Percentiles rank a stretch among this genome's conserved stretches.
Conservation (phyloP, 2,888 invertebrate genomes). For the Nomada ruficornis region DNA sequence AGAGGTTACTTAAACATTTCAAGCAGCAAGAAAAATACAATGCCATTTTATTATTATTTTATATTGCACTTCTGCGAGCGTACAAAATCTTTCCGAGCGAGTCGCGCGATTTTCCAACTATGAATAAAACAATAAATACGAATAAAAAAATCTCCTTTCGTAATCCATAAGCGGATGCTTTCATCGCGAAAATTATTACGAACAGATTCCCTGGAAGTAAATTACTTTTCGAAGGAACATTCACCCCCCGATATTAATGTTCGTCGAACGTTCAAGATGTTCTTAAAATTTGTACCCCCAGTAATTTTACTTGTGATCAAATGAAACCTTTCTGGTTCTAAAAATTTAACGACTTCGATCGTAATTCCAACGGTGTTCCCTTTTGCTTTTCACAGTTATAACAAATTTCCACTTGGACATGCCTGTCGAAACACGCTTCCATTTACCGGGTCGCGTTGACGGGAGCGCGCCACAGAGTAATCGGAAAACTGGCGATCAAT, state of each 20-base stretch:
- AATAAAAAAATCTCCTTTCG: too few relatives aligned
- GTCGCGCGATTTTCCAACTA: too few relatives aligned
- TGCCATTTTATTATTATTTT: too few relatives aligned
- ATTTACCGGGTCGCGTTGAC: background rate
- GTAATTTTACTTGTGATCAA: background rate
- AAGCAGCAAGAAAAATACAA: background rate
- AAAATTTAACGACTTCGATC: background rate
- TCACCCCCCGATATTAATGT: background rate
- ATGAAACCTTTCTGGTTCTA: background rate
- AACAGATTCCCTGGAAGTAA: background rate
- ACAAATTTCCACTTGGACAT: constrained; percentile 1
- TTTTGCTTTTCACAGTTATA: background rate
- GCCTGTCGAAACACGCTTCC: background rate
- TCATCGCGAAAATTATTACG: background rate
- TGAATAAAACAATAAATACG: too few relatives aligned
- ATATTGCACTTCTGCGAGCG: too few relatives aligned
- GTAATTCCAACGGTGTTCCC: background rate
- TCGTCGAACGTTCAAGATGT: background rate
- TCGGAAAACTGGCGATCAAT: constrained; percentile 27
- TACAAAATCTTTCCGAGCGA: too few relatives aligned
- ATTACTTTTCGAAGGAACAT: background rate
- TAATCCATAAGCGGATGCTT: too few relatives aligned
- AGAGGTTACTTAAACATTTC: too few relatives aligned
- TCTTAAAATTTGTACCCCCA: background rate
- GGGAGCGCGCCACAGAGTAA: background rate